Conservation (phyloP, 2,797 vertebrate species). For the Bovichtus variegatus region DNA sequence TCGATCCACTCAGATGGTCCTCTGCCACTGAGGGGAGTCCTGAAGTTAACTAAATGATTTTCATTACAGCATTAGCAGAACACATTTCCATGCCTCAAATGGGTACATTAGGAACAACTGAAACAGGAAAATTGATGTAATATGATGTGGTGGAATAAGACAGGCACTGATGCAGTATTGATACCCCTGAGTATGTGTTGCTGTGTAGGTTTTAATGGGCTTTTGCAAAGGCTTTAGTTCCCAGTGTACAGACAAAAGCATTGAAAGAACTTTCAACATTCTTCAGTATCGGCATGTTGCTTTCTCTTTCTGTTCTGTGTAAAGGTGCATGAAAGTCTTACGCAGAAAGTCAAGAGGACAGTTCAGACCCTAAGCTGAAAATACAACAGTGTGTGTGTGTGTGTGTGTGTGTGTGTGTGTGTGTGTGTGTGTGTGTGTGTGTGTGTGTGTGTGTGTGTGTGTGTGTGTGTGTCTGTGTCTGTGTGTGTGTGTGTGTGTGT, state of each 20-base stretch:
- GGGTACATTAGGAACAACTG: conserved; percentile 72
- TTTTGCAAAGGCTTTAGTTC: conserved; percentile 3
- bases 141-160: conserved; percentile 39
- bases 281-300: conserved; percentile 5
- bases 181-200: conserved; percentile 10
- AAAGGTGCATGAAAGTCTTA: conserved; percentile 38
- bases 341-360: conserved; percentile 45
- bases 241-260: not conserved
- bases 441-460: no score
- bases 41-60: conserved; percentile 85
- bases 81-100: conserved; percentile 72
- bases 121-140: conserved; percentile 73
- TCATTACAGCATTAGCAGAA: conserved; percentile 85
- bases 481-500: no score
- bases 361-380: conserved; percentile 73
- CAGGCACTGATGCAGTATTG: conserved; percentile 23
- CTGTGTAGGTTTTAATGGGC: conserved; percentile 5
- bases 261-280: conserved; percentile 5
- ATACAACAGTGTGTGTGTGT: no score
- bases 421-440: no score
- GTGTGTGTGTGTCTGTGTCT: no score
- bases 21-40: conserved; percentile 78
- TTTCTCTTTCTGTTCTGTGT: conserved; percentile 19
- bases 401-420: no score
- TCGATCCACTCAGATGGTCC: conserved; percentile 83